Percentiles rank a stretch among this genome's conserved stretches.
phyloP scores from a whole-genome alignment of 2,113 vertebrate genomes.

The Poicephalus meyeri region DNA sequence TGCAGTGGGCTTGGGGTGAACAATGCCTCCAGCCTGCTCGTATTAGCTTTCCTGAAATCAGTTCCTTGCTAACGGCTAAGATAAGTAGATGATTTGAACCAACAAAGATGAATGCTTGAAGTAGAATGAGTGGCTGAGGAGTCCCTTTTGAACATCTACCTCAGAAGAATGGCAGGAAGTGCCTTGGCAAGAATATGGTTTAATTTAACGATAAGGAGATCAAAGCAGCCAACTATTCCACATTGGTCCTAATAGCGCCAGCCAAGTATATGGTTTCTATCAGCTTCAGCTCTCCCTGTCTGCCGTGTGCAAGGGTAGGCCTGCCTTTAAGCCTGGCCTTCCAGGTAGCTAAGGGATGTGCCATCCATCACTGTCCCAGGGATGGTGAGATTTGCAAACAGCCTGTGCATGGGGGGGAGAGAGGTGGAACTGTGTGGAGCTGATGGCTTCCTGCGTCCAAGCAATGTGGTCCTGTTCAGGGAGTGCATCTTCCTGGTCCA shows the following conservation, averaged over 20 bases:
- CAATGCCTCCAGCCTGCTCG: background rate
- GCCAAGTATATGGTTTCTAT: fast-evolving
- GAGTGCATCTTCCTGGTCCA: background rate
- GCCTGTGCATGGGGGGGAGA: background rate
- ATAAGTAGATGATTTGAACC: background rate
- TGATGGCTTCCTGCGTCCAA: background rate
- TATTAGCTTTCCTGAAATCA: background rate
- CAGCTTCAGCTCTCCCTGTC: background rate
- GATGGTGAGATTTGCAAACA: background rate
- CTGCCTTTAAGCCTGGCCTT: background rate
- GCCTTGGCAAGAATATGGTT: background rate
- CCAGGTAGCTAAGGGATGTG: background rate
- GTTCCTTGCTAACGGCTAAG: background rate
- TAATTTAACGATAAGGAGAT: background rate
- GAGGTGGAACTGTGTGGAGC: background rate
- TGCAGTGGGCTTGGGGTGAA: background rate
- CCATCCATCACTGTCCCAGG: fast-evolving
- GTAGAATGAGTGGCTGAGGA: background rate
- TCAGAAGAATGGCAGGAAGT: background rate
- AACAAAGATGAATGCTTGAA: background rate
- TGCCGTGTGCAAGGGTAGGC: background rate
- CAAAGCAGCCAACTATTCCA: background rate
- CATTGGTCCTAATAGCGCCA: background rate
- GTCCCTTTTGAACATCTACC: background rate
- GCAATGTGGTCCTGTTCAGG: background rate